Conservation (phyloP, 2,797 vertebrate genomes). For the Hypotaenidia philippensis region DNA sequence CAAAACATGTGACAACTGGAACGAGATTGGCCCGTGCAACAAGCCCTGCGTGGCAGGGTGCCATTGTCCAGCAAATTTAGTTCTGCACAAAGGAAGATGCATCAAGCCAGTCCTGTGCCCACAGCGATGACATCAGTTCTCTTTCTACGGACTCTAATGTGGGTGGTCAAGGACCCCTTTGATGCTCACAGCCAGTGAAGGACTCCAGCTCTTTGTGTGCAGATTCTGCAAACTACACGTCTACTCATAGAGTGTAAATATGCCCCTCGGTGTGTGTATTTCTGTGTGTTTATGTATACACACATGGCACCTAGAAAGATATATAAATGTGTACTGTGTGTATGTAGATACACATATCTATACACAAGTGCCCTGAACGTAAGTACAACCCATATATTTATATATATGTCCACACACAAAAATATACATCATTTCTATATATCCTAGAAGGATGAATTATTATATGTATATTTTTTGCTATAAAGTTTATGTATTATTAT, state of each 20-base stretch:
- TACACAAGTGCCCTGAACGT: slow-evolving; percentile 40
- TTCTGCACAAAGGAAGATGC: slow-evolving; percentile 93
- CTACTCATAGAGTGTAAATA: slow-evolving; percentile 53
- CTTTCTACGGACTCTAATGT: slow-evolving; percentile 49
- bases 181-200: slow-evolving; percentile 65
- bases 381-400: slow-evolving; percentile 73
- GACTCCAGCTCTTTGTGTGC: slow-evolving; percentile 66
- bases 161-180: not conserved
- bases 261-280: slow-evolving; percentile 59
- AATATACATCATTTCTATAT: slow-evolving; percentile 81
- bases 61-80: slow-evolving; percentile 95
- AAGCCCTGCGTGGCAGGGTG: slow-evolving; percentile 94
- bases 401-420: slow-evolving; percentile 69
- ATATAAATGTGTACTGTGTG: slow-evolving; percentile 16
- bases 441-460: slow-evolving; percentile 79
- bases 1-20: slow-evolving; percentile 98
- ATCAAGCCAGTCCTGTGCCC: slow-evolving; percentile 94
- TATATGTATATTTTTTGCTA: slow-evolving; percentile 89
- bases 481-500: slow-evolving; percentile 83
- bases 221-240: slow-evolving; percentile 26
- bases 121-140: slow-evolving; percentile 89
- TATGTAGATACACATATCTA: not conserved
- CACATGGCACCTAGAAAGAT: not conserved
- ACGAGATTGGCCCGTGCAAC: slow-evolving; percentile 93
- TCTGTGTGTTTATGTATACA: slow-evolving; percentile 30